Conservation (phyloP, 2,797 vertebrate species). For the Gymnoscopelus microlampas region DNA sequence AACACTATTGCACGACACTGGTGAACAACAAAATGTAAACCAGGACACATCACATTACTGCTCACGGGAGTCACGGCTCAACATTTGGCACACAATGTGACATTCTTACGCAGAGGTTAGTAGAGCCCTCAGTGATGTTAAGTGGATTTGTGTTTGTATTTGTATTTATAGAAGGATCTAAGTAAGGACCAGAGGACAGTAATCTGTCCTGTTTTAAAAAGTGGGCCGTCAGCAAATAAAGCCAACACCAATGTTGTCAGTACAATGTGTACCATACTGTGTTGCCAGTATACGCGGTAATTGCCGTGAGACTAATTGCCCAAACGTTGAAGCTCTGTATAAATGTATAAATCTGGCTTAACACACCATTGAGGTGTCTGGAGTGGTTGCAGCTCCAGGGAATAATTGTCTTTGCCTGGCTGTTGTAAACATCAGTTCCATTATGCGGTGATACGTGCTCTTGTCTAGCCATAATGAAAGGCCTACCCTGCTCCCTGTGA, state of each 20-base stretch:
- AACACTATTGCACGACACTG: no score
- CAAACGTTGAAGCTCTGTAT: slow-evolving; percentile 19
- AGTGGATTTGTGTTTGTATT: slow-evolving; percentile 62
- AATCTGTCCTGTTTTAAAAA: slow-evolving; percentile 54
- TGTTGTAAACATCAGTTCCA: slow-evolving; percentile 57
- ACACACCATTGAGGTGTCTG: slow-evolving; percentile 25
- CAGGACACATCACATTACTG: slow-evolving; percentile 23
- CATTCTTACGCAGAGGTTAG: slow-evolving; percentile 44
- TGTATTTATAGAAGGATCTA: slow-evolving; percentile 68
- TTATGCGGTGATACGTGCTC: slow-evolving; percentile 55
- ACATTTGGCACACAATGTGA: slow-evolving; percentile 23
- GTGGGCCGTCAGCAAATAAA: slow-evolving; percentile 43
- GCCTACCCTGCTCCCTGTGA: slow-evolving; percentile 33
- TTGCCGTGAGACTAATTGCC: slow-evolving; percentile 54
- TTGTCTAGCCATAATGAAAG: slow-evolving; percentile 63
- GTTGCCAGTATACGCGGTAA: slow-evolving; percentile 31
- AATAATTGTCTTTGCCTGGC: slow-evolving; percentile 62
- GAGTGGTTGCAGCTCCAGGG: slow-evolving; percentile 47
- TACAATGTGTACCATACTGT: slow-evolving; percentile 6
- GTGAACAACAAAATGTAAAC: no score
- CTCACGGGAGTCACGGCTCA: slow-evolving; percentile 19
- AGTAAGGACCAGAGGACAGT: slow-evolving; percentile 42
- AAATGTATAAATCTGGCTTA: slow-evolving; percentile 45
- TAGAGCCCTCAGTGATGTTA: slow-evolving; percentile 49
- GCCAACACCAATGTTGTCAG: slow-evolving; percentile 13